These are phyloP conservation scores for Chrosomus eos DNA, from an alignment of 2,797 vertebrate species.

Conservation along the genomic window DNA sequence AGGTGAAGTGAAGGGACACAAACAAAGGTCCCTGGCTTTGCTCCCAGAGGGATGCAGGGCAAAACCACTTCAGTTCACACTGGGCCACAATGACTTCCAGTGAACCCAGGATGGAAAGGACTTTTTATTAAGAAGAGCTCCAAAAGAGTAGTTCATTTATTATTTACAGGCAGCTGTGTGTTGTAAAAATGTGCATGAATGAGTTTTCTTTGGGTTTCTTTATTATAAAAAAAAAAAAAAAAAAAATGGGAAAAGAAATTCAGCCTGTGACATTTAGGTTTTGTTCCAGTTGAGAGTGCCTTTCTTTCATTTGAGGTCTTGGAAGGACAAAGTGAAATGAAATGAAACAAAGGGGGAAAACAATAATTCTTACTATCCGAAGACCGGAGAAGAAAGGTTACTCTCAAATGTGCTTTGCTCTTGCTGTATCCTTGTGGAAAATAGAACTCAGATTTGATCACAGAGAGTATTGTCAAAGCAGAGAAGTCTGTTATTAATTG, in stretches of 20 bases:
- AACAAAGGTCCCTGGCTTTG: constrained; percentile 26
- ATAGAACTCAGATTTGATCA: constrained; percentile 59
- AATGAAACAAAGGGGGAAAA: constrained; percentile 37
- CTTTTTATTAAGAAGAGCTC: constrained; percentile 61
- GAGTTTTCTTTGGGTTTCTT: constrained; percentile 46
- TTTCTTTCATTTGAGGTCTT: constrained; percentile 66
- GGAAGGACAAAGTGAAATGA: constrained; percentile 55
- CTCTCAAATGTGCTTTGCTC: constrained; percentile 31
- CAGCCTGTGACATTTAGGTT: constrained; percentile 74
- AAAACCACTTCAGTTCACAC: constrained; percentile 40
- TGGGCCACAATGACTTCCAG: constrained; percentile 54
- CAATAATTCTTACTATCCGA: constrained; percentile 58
- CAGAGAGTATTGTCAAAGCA: constrained; percentile 68
- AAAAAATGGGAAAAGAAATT: constrained; percentile 59
- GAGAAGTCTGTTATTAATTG: constrained; percentile 32
- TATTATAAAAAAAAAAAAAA: neutral
- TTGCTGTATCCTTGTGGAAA: constrained; percentile 30
- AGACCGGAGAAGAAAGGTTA: constrained; percentile 36
- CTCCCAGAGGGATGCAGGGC: constrained; percentile 28
- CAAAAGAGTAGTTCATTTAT: constrained; percentile 66
- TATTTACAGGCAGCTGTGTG: constrained; percentile 69
- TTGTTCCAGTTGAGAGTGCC: constrained; percentile 63
- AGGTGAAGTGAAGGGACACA: constrained; percentile 34
- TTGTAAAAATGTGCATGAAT: constrained; percentile 65
- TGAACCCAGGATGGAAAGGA: constrained; percentile 55